Conservation (phyloP, 2,888 invertebrate species). For the Allacma fusca region DNA sequence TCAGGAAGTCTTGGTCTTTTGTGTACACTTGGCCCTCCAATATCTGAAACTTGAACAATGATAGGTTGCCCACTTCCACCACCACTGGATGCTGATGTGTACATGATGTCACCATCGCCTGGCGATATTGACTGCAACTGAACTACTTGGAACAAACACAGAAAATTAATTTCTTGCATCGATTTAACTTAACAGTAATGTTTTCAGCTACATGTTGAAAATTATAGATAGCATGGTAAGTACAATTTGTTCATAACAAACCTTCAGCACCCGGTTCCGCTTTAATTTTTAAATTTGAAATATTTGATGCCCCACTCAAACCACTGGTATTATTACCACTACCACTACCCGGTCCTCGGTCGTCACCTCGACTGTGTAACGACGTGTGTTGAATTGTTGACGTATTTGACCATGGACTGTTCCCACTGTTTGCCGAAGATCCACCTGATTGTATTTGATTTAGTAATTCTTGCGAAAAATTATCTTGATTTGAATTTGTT, state of each 20-base stretch:
- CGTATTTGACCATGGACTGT: constrained; percentile 34
- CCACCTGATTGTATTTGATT: constrained; percentile 41
- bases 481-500: constrained; percentile 36
- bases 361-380: constrained; percentile 38
- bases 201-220: background rate
- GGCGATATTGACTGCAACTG: constrained; percentile 43
- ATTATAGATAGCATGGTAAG: background rate
- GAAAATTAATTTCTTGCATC: background rate
- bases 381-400: constrained; percentile 42
- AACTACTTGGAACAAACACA: constrained; percentile 29
- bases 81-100: constrained; percentile 38
- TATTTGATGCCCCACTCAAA: constrained; percentile 12
- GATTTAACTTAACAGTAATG: background rate
- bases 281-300: constrained; percentile 43
- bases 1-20: constrained; percentile 45
- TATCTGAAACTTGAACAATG: constrained; percentile 42
- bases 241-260: background rate
- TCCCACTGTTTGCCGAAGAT: constrained; percentile 28
- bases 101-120: constrained; percentile 42
- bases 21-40: constrained; percentile 39
- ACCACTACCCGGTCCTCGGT: constrained; percentile 32
- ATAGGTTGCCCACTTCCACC: constrained; percentile 28
- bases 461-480: constrained; percentile 45
- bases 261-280: constrained; percentile 45
- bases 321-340: constrained; percentile 22